Evolutionary conservation across 2,888 invertebrate species (phyloP).

Genomic region (Pseudoips prasinana): DNA sequence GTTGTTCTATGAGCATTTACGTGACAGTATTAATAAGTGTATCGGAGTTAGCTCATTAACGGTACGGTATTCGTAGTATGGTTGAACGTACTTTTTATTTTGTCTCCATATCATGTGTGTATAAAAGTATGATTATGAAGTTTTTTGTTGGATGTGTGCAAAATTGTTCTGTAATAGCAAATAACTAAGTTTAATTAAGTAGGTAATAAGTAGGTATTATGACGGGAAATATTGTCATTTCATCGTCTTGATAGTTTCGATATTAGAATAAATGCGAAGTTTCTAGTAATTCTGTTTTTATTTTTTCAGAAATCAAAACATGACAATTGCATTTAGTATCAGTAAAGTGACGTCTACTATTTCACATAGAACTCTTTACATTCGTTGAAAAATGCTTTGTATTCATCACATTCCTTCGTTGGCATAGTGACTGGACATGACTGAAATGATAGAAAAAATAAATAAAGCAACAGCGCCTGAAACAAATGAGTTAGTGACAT

Average conservation of each 20-base stretch:
- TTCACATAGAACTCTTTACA: conserved; percentile 40
- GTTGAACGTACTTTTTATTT: conserved; percentile 37
- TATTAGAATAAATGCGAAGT: conserved; percentile 55
- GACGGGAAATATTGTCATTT: conserved; percentile 48
- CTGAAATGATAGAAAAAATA: conserved; percentile 41
- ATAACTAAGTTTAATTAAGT: conserved; percentile 23
- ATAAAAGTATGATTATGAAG: conserved; percentile 47
- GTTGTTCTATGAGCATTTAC: conserved; percentile 69
- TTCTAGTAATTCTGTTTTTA: conserved; percentile 30
- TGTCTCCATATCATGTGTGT: conserved; percentile 59
- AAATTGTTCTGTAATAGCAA: conserved; percentile 47
- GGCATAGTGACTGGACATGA: conserved; percentile 51
- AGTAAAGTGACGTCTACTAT: too few relatives aligned
- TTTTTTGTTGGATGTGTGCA: conserved; percentile 50
- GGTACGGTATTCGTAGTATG: conserved; percentile 34
- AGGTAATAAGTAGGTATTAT: conserved; percentile 36
- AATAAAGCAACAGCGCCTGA: too few relatives aligned
- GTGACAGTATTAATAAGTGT: conserved; percentile 77
- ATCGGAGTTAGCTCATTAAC: conserved; percentile 47
- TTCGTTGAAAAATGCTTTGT: conserved; percentile 47
- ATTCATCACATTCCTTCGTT: conserved; percentile 40
- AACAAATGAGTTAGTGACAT: too few relatives aligned
- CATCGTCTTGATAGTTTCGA: conserved; percentile 46
- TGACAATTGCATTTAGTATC: too few relatives aligned
- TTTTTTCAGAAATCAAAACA: not conserved